Evolutionary conservation across 2,888 invertebrate genomes (phyloP), one percentile per base, ranked within the genome.

Genomic region (Allophyes oxyacanthae): DNA sequence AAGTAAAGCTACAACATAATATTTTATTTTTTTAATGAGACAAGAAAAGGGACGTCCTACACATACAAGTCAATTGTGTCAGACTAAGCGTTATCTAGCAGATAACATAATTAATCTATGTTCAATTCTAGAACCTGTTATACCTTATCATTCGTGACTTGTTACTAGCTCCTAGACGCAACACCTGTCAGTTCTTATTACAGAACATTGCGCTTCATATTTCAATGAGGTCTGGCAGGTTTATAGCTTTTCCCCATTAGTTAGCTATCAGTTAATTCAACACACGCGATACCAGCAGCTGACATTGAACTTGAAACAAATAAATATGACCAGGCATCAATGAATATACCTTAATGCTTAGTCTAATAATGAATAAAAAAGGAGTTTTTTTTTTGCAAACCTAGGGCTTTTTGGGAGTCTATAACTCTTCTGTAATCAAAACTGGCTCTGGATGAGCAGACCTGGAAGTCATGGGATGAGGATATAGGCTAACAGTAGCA

Each of bases 141-240:
- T 6, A 1, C 9, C 7, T 25, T 49, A 45, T 42, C 37, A 11
- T 7, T 36, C 2, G 6, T 11, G n/a, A 28, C 10, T 37, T 15
- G n/a, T 28, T 11, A 28, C 15, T 38, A 15, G 50, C 34, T 8
- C 5, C 9, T 37, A 30, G 28, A 32, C 11, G 14, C 34, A 13
- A 6, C 57, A 70, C 65, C 57, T 66, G 57, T 71, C 64, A 28
- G 11, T 15, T 49, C 28, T 63, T 34, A 40, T 66, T 56, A 51
- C 32, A 30, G n/a, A 49, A 20, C 30, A 42, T 70, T 9, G 13
- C 51, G 51, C 37, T 44, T 44, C n/a, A 28, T 41, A 64, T 26
- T 43, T 51, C 36, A 42, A 11, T 42, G 20, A 30, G 37, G 34
- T n/a, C 10, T 40, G 46, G 43, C 55, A 55, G 44, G 28, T 64